phyloP scores from a whole-genome alignment of 2,888 invertebrate genomes.

The Marasmarcha lunaedactyla region DNA sequence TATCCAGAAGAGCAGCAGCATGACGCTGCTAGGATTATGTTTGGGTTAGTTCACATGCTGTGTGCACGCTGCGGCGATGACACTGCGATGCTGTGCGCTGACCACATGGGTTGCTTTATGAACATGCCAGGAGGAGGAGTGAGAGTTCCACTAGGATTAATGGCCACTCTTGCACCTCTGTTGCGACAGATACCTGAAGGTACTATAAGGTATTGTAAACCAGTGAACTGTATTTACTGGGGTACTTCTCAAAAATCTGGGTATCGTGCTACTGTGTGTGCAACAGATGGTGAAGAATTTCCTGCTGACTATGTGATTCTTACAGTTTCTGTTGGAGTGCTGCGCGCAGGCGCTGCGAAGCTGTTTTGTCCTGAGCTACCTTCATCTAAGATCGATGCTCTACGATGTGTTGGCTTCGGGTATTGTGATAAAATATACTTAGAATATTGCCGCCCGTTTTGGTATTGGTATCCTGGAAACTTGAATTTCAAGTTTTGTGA shows the following conservation, averaged over 20 bases:
- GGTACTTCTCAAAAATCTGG: slow-evolving; percentile 65
- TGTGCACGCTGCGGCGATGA: slow-evolving; percentile 76
- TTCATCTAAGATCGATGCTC: slow-evolving; percentile 75
- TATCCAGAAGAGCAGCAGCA: slow-evolving; percentile 76
- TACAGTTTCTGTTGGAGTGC: slow-evolving; percentile 81
- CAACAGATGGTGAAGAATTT: slow-evolving; percentile 76
- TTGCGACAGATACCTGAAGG: slow-evolving; percentile 74
- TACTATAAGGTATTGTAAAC: slow-evolving; percentile 74
- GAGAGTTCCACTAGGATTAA: slow-evolving; percentile 73
- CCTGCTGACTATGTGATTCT: slow-evolving; percentile 84
- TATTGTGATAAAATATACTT: slow-evolving; percentile 82
- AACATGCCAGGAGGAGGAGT: slow-evolving; percentile 71
- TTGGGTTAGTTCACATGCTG: slow-evolving; percentile 73
- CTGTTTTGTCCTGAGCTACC: slow-evolving; percentile 81
- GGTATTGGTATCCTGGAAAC: slow-evolving; percentile 75
- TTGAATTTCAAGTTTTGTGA: slow-evolving; percentile 74
- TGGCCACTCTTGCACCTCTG: slow-evolving; percentile 74
- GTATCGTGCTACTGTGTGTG: slow-evolving; percentile 68
- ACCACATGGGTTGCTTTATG: slow-evolving; percentile 52
- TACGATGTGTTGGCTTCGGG: slow-evolving; percentile 77
- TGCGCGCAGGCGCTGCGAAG: slow-evolving; percentile 72
- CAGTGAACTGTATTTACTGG: slow-evolving; percentile 79
- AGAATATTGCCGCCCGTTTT: slow-evolving; percentile 80
- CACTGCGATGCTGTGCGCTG: slow-evolving; percentile 45
- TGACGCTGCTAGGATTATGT: slow-evolving; percentile 76